A percentile compares a stretch with the other conserved stretches of the same genome.
These are phyloP conservation scores for Phrynocephalus vlangalii DNA, from an alignment of 2,797 vertebrate genomes.

Conservation along the genomic window DNA sequence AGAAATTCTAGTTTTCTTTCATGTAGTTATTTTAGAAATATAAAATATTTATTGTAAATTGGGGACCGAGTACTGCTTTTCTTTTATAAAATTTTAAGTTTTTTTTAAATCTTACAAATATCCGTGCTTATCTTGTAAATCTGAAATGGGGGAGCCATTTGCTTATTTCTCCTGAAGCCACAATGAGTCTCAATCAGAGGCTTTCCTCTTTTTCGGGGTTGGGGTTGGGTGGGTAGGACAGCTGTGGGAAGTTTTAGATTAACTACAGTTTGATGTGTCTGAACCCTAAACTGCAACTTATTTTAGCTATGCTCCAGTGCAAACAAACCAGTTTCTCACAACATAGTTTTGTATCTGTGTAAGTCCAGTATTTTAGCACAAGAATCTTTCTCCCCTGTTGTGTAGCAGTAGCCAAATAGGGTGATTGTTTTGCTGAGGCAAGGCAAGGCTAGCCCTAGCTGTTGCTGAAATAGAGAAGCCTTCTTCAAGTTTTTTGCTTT, in stretches of 20 bases:
- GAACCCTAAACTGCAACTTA: neutral
- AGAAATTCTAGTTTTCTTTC: neutral
- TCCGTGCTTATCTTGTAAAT: neutral
- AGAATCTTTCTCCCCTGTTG: too few relatives aligned
- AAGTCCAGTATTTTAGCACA: too few relatives aligned
- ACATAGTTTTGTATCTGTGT: neutral
- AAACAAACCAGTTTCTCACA: neutral
- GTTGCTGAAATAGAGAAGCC: too few relatives aligned
- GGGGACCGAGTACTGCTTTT: neutral
- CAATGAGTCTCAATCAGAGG: neutral
- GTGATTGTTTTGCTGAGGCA: too few relatives aligned
- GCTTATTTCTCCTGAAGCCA: neutral
- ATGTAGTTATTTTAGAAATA: neutral
- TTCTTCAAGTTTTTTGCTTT: too few relatives aligned
- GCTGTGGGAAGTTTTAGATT: neutral
- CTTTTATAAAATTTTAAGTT: neutral
- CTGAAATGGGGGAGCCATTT: constrained; percentile 14
- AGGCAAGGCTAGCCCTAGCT: too few relatives aligned
- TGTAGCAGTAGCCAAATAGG: too few relatives aligned
- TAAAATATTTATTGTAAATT: neutral
- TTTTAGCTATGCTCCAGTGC: neutral
- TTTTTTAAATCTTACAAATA: neutral
- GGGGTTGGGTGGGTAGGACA: too few relatives aligned
- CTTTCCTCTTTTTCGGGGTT: neutral
- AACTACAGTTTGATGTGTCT: neutral